A percentile compares a stretch with the other conserved stretches of the same genome.
Evolutionary conservation across 2,113 vertebrate genomes (phyloP).

Genomic region (Corythaixoides concolor): DNA sequence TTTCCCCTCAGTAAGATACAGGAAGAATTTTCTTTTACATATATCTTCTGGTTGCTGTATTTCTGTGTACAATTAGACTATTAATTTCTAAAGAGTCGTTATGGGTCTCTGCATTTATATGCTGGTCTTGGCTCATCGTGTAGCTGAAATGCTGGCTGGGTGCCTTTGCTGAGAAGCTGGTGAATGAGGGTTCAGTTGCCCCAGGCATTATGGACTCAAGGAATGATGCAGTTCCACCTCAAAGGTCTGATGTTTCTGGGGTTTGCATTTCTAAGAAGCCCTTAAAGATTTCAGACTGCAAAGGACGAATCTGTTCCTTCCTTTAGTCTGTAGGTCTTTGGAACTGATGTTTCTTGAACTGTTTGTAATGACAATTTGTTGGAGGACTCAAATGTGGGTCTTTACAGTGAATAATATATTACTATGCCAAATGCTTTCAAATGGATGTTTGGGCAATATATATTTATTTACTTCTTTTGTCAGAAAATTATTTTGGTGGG

Average conservation of each 20-base stretch:
- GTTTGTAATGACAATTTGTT: background rate
- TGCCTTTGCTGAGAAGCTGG: background rate
- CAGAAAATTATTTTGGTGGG: background rate
- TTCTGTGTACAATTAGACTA: background rate
- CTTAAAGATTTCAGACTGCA: background rate
- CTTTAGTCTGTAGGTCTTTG: background rate
- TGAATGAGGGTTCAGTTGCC: background rate
- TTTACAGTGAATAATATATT: background rate
- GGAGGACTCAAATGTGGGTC: background rate
- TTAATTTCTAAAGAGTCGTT: background rate
- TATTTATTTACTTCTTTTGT: background rate
- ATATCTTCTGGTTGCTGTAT: background rate
- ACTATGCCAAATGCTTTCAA: background rate
- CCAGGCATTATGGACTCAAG: background rate
- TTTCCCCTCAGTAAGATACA: background rate
- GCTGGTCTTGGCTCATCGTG: background rate
- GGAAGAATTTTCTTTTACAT: background rate
- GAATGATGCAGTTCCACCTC: background rate
- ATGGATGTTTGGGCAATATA: background rate
- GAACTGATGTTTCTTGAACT: background rate
- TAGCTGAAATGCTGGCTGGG: background rate
- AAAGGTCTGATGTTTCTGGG: background rate
- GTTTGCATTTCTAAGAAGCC: background rate
- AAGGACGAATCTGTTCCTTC: background rate
- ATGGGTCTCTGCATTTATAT: background rate